A percentile compares a stretch with the other conserved stretches of the same genome.
Conservation (phyloP, 2,797 vertebrate genomes). For the Poecilia wingei region DNA sequence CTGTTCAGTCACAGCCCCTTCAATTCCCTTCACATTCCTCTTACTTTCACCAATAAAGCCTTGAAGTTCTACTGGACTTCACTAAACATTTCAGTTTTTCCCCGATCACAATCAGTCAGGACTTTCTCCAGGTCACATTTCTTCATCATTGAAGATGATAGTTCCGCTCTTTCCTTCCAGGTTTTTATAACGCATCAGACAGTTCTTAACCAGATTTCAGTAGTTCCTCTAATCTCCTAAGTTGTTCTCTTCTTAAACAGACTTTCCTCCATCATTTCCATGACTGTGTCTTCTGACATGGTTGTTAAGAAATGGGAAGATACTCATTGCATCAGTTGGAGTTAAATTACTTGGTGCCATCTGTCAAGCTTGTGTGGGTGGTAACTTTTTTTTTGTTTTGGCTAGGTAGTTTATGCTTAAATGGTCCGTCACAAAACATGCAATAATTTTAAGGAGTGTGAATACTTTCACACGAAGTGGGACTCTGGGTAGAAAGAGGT, state of each 20-base stretch:
- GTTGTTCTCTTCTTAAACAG: background rate
- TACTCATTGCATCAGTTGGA: background rate
- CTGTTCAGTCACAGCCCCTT: no score
- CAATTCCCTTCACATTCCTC: no score
- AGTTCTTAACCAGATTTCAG: background rate
- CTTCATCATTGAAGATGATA: background rate
- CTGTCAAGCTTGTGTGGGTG: background rate
- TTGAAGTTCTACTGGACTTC: background rate
- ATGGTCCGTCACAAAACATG: background rate
- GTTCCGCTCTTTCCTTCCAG: background rate
- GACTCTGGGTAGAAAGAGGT: background rate
- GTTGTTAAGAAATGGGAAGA: background rate
- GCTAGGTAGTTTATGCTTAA: background rate
- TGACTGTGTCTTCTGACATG: background rate
- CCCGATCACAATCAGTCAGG: background rate
- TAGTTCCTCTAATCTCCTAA: background rate
- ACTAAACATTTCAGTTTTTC: background rate
- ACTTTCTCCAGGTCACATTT: background rate
- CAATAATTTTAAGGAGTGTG: background rate
- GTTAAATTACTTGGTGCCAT: background rate
- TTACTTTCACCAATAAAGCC: no score
- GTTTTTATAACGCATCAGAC: background rate
- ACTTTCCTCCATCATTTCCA: background rate
- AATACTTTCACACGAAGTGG: background rate
- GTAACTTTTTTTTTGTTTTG: no score